Evolutionary conservation across 2,113 vertebrate genomes (phyloP), one percentile per base, ranked within the genome.

Genomic region (Genyomyrus donnyi): DNA sequence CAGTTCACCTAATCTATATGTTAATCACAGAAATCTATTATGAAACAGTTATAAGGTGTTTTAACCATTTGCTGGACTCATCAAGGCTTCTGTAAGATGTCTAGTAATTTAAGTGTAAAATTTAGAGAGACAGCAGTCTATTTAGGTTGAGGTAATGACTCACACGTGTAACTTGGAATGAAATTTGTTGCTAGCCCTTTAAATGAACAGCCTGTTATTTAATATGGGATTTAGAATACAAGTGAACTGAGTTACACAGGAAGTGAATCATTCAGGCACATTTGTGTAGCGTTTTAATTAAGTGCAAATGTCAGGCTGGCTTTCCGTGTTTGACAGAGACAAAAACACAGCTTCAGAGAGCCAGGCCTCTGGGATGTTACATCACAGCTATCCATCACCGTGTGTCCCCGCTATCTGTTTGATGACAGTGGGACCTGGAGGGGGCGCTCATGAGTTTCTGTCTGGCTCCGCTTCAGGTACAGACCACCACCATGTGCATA

Each of bases 401-500:
- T 80, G 74, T 1, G 1, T 80, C 10, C 10, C n/a, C 3, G 62
- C 62, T 70, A 3, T 70, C 27, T 31, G 62, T 31, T 31, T 70
- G n/a, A 27, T 31, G 9, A 27, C 62, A 11, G n/a, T 46, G 21
- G 0, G 10, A 9, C 45, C 24, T 11, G 10, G 5, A 87, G 48
- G 9, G 49, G 50, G 35, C 17, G 39, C 15, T 39, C 35, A 80
- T n/a, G 7, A 50, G 45, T 80, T 42, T 80, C 35, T 42, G 74
- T 42, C 74, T 80, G 74, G 13, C 5, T 70, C 45, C 53, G 93
- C 89, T 93, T 21, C 89, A 99, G 98, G 98, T 99, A 80, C 98
- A 99, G 95, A 99, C 98, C 1, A 99, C 98, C 0, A 99, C 98
- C 88, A 99, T 99, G 98, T 99, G 98, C 91, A 99, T 99, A 95